Evolutionary conservation across 2,888 invertebrate genomes (phyloP).

Genomic region (Hemaris fuciformis): DNA sequence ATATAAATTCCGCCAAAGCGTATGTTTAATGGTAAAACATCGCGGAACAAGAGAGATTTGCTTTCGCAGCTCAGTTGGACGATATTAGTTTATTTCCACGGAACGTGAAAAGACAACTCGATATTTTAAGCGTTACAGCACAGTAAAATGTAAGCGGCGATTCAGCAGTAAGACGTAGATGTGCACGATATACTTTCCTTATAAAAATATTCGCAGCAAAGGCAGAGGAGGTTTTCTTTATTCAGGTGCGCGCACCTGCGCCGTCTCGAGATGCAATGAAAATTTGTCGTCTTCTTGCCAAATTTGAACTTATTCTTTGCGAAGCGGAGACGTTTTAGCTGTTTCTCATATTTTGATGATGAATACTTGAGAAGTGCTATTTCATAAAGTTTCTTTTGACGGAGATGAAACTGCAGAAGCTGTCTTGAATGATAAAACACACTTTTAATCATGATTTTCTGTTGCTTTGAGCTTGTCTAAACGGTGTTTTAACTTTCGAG

Average conservation of each 20-base stretch:
- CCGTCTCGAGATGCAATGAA: constrained; percentile 57
- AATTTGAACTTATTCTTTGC: constrained; percentile 64
- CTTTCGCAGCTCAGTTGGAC: constrained; percentile 17
- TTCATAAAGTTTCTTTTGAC: constrained; percentile 39
- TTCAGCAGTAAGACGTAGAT: constrained; percentile 45
- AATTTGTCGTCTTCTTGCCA: constrained; percentile 68
- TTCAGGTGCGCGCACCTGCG: constrained; percentile 66
- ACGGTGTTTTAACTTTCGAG: not conserved
- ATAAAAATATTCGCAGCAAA: constrained; percentile 61
- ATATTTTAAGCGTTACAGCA: constrained; percentile 47
- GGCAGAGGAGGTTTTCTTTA: constrained; percentile 53
- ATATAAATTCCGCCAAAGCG: not conserved
- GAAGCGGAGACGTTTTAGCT: constrained; percentile 46
- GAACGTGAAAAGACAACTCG: constrained; percentile 34
- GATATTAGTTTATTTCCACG: constrained; percentile 28
- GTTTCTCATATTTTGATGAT: constrained; percentile 47
- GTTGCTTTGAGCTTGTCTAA: constrained; percentile 15
- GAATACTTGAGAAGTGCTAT: constrained; percentile 37
- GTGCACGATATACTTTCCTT: constrained; percentile 52
- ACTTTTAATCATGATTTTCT: constrained; percentile 27
- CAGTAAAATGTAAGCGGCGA: constrained; percentile 56
- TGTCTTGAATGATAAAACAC: constrained; percentile 34
- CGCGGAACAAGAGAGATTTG: constrained; percentile 23
- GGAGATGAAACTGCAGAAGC: constrained; percentile 37
- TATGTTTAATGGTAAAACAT: constrained; percentile 12